phyloP scores from a whole-genome alignment of 2,113 vertebrate species.

The Prunella himalayana region DNA sequence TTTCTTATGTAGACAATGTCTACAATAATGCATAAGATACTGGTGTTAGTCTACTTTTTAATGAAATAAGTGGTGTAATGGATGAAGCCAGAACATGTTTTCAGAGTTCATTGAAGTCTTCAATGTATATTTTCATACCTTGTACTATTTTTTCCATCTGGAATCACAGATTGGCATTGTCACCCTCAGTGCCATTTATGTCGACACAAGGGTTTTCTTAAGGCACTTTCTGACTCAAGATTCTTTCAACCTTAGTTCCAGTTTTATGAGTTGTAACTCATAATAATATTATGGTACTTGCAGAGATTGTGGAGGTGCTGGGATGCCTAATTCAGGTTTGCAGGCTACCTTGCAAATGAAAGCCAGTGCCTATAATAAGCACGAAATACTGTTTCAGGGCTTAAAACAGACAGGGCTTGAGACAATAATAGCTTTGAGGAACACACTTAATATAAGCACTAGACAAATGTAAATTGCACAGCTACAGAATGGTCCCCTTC shows the following conservation, averaged over 20 bases:
- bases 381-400: not conserved
- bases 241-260: not conserved
- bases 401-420: slow-evolving; percentile 1
- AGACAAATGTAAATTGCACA: not conserved
- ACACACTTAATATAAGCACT: not conserved
- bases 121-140: not conserved
- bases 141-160: not conserved
- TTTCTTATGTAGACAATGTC: not conserved
- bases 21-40: not conserved
- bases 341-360: slow-evolving; percentile 8
- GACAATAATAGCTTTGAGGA: slow-evolving; percentile 17
- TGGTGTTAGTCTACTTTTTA: not conserved
- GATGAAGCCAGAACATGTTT: not conserved
- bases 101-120: not conserved
- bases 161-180: not conserved
- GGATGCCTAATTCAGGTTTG: not conserved
- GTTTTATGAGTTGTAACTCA: not conserved
- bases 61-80: not conserved
- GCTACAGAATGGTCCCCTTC: not conserved
- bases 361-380: not conserved
- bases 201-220: not conserved
- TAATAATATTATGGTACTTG: not conserved
- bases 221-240: not conserved
- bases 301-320: not conserved
- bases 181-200: not conserved